phyloP scores from a whole-genome alignment of 2,797 vertebrate species.

The Margarornis squamiger region DNA sequence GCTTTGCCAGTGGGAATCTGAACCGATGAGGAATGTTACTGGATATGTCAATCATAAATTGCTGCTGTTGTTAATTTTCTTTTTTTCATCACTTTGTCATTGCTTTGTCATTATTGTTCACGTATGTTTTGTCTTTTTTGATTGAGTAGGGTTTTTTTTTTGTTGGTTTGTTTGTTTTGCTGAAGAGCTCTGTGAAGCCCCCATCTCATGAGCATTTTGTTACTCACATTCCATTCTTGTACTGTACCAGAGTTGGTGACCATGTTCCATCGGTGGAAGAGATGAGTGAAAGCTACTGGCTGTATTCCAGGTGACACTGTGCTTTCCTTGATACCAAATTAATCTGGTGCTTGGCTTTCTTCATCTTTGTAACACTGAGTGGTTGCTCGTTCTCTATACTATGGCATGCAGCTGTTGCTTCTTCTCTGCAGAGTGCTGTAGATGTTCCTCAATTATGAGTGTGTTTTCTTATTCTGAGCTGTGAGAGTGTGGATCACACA shows the following conservation, averaged over 20 bases:
- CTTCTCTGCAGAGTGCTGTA: not conserved
- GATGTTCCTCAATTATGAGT: not conserved
- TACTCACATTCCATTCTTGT: constrained; percentile 78
- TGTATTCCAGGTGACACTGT: constrained; percentile 84
- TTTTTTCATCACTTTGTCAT: not conserved
- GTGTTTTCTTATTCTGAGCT: not conserved
- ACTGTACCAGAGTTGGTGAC: constrained; percentile 83
- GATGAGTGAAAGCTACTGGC: constrained; percentile 75
- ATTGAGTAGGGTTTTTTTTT: not conserved
- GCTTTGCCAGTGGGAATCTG: not conserved
- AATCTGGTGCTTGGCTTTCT: constrained; percentile 67
- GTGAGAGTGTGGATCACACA: not conserved
- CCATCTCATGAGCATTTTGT: constrained; percentile 33
- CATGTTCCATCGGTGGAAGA: constrained; percentile 78
- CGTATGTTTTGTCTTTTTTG: not conserved
- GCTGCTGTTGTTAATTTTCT: not conserved
- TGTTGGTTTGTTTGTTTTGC: not conserved
- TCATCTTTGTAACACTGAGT: constrained; percentile 62
- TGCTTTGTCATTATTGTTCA: not conserved
- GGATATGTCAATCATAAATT: not conserved
- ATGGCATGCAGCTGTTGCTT: not conserved
- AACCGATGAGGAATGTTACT: not conserved
- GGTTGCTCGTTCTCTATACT: constrained; percentile 15
- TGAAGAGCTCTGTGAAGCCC: not conserved
- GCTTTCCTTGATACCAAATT: constrained; percentile 58